Evolutionary conservation across 2,113 vertebrate species (phyloP).

Genomic region (Girardinichthys multiradiatus): DNA sequence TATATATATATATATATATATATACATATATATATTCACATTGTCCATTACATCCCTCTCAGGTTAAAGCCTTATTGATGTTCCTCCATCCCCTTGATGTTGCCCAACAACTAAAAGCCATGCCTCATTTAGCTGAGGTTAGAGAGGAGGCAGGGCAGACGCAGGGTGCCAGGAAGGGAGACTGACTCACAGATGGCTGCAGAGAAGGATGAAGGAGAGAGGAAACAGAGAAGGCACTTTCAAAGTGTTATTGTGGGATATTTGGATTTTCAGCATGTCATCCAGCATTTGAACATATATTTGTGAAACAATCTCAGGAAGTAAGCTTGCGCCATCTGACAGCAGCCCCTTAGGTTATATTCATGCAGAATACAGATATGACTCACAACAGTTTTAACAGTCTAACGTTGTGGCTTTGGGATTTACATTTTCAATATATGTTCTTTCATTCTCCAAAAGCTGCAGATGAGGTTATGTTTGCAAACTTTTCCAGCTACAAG

Average conservation of each 20-base stretch:
- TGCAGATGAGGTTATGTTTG: neutral
- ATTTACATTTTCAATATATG: neutral
- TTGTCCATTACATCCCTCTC: constrained; percentile 60
- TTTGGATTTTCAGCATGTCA: neutral
- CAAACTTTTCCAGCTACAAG: too few species aligned
- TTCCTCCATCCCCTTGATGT: constrained; percentile 72
- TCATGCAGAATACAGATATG: neutral
- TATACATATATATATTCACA: constrained; percentile 27
- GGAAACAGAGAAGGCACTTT: constrained; percentile 16
- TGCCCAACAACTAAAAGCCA: constrained; percentile 72
- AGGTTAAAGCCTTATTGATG: constrained; percentile 72
- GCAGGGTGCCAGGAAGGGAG: constrained; percentile 45
- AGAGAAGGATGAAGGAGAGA: constrained; percentile 21
- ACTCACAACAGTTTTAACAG: too few species aligned
- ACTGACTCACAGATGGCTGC: constrained; percentile 44
- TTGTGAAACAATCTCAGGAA: neutral
- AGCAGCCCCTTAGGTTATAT: too few species aligned
- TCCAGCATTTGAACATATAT: neutral
- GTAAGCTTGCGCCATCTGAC: too few species aligned
- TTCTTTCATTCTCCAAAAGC: neutral
- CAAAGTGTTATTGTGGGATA: neutral
- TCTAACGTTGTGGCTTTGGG: neutral
- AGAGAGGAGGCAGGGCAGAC: constrained; percentile 47
- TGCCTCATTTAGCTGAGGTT: constrained; percentile 66
- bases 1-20: neutral